Evolutionary conservation across 2,888 invertebrate species (phyloP), one percentile per base, ranked within the genome.

Genomic region (Tetragnatha montana): DNA sequence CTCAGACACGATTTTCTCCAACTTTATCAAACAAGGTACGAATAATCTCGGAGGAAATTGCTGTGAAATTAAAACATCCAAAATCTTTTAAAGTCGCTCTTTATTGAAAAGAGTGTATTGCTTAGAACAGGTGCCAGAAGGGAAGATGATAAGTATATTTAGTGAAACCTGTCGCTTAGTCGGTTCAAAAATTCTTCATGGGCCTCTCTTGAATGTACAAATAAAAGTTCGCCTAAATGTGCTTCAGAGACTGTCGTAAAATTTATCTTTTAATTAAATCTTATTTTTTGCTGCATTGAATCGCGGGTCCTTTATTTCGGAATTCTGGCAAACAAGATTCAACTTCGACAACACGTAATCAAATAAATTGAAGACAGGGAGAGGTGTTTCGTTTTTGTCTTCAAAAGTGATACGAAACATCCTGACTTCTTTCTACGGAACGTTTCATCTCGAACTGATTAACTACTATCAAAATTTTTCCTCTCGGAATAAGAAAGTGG

Each of bases 401-500:
- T 10, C 21, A 60, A 22, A 17, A 60, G 60, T 47, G 60, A 78
- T 60, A 76, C 14, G 22, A 60, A 17, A 12, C 22, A 21, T 21
- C 21, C 60, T 22, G 51, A 21, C 78, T 78, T 19, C 6, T 7
- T 21, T 19, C 21, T 78, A 22, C 35, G 75, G 47, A 35, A 78
- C 22, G 8, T 78, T 78, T 78, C 78, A 60, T 60, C 78, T 21
- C 78, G 14, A 14, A 60, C 21, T 78, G 78, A 78, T 78, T 78
- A 78, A 51, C 78, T 78, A 60, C 78, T 78, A 14, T 60, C 22
- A 78, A 14, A 78, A 22, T 78, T 78, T 78, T 60, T 78, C 8
- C 76, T 22, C 21, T 78, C 14, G 8, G 21, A 21, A 60, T n/a
- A 60, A 35, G 17, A 10, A 50, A 50, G 22, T 60, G 60, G 22